Evolutionary conservation across 2,797 vertebrate species (phyloP).

Genomic region (Falco rusticolus): DNA sequence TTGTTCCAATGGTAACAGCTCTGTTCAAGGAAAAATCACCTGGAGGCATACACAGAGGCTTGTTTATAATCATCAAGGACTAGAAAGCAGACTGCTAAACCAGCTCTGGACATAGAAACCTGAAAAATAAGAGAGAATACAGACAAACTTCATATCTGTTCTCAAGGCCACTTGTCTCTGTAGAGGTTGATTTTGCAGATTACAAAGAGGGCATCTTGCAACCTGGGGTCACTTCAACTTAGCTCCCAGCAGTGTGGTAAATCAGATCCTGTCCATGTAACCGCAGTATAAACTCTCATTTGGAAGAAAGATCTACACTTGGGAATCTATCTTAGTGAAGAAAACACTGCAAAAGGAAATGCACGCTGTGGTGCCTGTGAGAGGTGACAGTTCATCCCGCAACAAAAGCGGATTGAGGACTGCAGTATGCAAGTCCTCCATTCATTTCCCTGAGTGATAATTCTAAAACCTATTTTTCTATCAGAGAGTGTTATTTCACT

Average conservation of each 20-base stretch:
- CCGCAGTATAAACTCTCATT: not conserved
- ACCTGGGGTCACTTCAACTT: not conserved
- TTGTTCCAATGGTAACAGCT: not conserved
- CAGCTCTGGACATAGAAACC: not conserved
- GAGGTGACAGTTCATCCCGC: not conserved
- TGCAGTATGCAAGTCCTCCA: not conserved
- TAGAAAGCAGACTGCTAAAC: not conserved
- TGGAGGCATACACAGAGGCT: not conserved
- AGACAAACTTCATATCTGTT: not conserved
- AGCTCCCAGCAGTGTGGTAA: constrained; percentile 11
- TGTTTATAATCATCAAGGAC: constrained; percentile 3
- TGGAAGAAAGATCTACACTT: constrained; percentile 34
- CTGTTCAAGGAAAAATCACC: constrained; percentile 2
- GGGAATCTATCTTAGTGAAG: not conserved
- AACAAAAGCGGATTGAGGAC: not conserved
- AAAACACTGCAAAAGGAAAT: not conserved
- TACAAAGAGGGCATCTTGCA: not conserved
- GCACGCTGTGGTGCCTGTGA: not conserved
- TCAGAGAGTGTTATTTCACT: not conserved
- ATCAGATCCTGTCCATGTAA: not conserved
- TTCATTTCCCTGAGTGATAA: constrained; percentile 28
- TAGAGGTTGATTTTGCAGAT: constrained; percentile 17
- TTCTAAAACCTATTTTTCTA: constrained; percentile 30
- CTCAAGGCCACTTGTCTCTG: not conserved
- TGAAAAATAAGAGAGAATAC: not conserved